Conservation (phyloP, 2,797 vertebrate genomes). For the Malurus splendens region DNA sequence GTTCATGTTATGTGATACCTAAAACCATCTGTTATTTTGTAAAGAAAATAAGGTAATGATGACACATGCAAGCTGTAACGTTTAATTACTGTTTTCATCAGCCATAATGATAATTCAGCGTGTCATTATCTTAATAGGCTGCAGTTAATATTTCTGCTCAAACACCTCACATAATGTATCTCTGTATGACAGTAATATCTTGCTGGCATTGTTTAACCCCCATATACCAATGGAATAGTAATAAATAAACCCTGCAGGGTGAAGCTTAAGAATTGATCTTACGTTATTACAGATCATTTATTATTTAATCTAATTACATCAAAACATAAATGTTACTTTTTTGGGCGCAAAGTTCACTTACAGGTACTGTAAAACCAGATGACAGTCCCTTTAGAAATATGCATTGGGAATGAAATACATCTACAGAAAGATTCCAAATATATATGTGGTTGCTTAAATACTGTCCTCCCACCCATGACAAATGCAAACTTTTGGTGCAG, state of each 20-base stretch:
- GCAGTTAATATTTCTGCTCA: not conserved
- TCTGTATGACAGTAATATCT: not conserved
- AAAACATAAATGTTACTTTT: not conserved
- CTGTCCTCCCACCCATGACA: not conserved
- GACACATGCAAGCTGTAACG: not conserved
- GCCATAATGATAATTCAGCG: not conserved
- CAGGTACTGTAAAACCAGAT: not conserved
- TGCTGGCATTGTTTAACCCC: not conserved
- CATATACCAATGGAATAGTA: not conserved
- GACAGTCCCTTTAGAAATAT: not conserved
- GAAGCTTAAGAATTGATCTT: not conserved
- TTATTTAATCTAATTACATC: not conserved
- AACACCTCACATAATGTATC: not conserved
- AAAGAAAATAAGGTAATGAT: constrained; percentile 2
- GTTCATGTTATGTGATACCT: not conserved
- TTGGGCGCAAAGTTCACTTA: not conserved
- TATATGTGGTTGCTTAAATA: not conserved
- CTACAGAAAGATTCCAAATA: not conserved
- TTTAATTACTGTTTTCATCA: constrained; percentile 34
- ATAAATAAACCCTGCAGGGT: not conserved
- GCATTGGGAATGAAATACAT: accelerated
- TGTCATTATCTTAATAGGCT: not conserved
- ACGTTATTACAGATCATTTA: not conserved
- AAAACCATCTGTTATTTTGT: constrained; percentile 19
- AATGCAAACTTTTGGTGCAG: not conserved